Percentiles rank a stretch among this genome's conserved stretches.
phyloP scores from a whole-genome alignment of 2,888 invertebrate species.

The Ophonus ardosiacus region DNA sequence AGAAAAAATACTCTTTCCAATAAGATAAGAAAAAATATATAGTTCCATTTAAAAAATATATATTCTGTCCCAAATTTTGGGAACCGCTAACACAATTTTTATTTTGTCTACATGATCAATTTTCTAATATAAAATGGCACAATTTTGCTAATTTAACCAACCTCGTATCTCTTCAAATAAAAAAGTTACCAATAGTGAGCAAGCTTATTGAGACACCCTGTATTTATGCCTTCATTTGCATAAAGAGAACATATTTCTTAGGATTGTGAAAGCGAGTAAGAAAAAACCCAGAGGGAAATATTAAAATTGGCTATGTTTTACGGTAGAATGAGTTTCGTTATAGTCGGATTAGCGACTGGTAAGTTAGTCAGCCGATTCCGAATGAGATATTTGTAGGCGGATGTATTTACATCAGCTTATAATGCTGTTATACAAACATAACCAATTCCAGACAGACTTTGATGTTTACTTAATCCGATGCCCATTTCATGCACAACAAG shows the following conservation, averaged over 20 bases:
- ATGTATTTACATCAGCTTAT: constrained; percentile 30
- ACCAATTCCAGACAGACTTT: constrained; percentile 5
- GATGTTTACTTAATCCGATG: background rate
- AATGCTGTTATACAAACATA: constrained; percentile 17
- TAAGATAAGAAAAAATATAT: no score
- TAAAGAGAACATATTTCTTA: constrained; percentile 23
- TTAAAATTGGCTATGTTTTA: constrained; percentile 31
- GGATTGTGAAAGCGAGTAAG: background rate
- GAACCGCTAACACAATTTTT: no score
- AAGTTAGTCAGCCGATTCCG: constrained; percentile 42
- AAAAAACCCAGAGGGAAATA: constrained; percentile 1
- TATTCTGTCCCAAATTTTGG: no score
- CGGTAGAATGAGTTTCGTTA: constrained; percentile 44
- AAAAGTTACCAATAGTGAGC: no score
- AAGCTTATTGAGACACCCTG: no score
- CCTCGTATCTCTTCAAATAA: no score
- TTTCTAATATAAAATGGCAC: no score
- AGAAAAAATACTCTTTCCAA: no score
- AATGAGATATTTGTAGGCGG: constrained; percentile 19
- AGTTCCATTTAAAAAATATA: no score
- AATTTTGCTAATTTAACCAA: no score
- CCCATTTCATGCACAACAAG: background rate
- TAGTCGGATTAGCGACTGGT: constrained; percentile 39
- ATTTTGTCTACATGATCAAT: no score
- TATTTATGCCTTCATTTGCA: background rate